Conservation (phyloP, 2,888 invertebrate species). For the Pollenia amentaria region DNA sequence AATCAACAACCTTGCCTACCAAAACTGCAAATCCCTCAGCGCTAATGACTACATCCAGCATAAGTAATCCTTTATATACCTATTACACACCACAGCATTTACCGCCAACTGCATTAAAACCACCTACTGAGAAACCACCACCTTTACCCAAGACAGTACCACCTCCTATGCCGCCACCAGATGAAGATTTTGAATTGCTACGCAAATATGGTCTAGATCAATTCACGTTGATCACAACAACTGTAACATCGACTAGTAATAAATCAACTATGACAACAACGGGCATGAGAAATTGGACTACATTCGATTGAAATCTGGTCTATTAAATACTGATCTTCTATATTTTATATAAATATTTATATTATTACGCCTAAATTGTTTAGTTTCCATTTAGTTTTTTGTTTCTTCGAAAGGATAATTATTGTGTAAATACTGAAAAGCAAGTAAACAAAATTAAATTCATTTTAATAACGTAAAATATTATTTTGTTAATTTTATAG, state of each 20-base stretch:
- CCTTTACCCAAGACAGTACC: constrained; percentile 76
- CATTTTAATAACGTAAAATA: constrained; percentile 18
- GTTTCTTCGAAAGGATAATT: background rate
- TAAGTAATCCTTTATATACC: constrained; percentile 85
- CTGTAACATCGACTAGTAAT: constrained; percentile 73
- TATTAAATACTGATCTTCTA: background rate
- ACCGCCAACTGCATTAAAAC: constrained; percentile 73
- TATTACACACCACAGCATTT: constrained; percentile 85
- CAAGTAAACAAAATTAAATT: constrained; percentile 22
- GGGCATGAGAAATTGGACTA: constrained; percentile 83
- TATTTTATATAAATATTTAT: background rate
- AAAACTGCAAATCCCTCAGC: constrained; percentile 75
- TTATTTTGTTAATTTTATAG: constrained; percentile 25
- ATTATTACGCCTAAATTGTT: constrained; percentile 5
- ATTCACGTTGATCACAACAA: constrained; percentile 80
- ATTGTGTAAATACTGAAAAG: constrained; percentile 51
- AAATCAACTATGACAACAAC: constrained; percentile 72
- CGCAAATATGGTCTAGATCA: constrained; percentile 84
- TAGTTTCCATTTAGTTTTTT: constrained; percentile 11
- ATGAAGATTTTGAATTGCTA: constrained; percentile 83
- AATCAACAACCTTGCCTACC: constrained; percentile 82
- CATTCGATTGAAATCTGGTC: constrained; percentile 80
- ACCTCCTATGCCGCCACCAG: constrained; percentile 78
- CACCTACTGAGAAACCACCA: constrained; percentile 71
- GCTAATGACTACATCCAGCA: constrained; percentile 76